Evolutionary conservation across 1,140 invertebrate genomes (phyloP).

Genomic region (Samia ricini): DNA sequence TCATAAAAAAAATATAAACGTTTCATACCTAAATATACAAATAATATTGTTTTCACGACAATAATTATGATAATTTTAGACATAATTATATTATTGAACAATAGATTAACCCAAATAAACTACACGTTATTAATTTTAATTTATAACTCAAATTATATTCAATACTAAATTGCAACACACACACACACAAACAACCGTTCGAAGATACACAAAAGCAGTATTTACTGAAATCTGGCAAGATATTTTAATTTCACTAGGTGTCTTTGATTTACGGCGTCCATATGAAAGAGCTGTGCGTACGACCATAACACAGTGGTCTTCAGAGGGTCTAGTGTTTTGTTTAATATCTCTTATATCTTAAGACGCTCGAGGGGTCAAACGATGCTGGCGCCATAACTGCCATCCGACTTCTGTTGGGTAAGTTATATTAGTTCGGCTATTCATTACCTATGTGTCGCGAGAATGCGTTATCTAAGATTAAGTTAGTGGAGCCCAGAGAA

Average conservation of each 20-base stretch:
- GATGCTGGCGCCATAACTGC: constrained; percentile 21
- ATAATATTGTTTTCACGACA: no score
- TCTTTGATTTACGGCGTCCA: constrained; percentile 41
- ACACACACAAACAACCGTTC: constrained; percentile 12
- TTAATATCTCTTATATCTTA: constrained; percentile 1
- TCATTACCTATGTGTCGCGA: constrained; percentile 27
- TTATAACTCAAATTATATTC: constrained; percentile 26
- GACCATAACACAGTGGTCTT: constrained; percentile 16
- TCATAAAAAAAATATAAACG: no score
- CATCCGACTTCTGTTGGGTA: constrained; percentile 23
- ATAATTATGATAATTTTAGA: neutral
- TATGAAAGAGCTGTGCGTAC: constrained; percentile 40
- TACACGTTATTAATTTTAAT: constrained; percentile 25
- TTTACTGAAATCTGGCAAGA: constrained; percentile 25
- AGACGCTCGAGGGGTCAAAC: constrained; percentile 15
- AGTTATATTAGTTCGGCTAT: constrained; percentile 42
- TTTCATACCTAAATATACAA: no score
- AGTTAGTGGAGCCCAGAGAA: neutral
- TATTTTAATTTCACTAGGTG: constrained; percentile 41
- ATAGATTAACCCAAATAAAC: constrained; percentile 23
- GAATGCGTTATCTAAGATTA: constrained; percentile 31
- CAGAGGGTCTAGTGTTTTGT: constrained; percentile 14
- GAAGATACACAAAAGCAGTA: constrained; percentile 25
- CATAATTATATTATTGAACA: constrained; percentile 24
- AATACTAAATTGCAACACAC: constrained; percentile 18